Base-by-base conservation (phyloP, 1,140 invertebrate species). In the Rhizoglyphus robini region DNA sequence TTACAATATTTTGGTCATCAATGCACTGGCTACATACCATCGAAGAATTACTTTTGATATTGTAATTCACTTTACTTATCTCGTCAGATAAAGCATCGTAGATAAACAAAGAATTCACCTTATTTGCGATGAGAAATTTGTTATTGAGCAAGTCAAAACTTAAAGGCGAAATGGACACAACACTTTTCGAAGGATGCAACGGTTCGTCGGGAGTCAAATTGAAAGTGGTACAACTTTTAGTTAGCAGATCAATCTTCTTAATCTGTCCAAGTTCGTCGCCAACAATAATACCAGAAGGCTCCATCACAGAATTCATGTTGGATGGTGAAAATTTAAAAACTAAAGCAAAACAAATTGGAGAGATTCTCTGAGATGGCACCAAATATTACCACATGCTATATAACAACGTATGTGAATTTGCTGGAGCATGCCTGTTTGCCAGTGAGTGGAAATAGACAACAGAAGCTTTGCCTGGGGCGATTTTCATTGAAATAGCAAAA, bases 191-290 rank as follows among this genome's bases (percentile, higher is more conserved):
- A 18, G 49, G 61, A 36, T 69, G 38, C 4, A 48, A 25, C n/a
- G 47, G 11, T 32, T 60, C 67, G 46, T 61, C 38, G 2, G 27
- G 30, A 8, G 49, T 41, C 4, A 32, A 23, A 34, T 68, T 61
- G 23, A 65, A 29, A 15, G 15, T 38, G 15, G n/a, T 36, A 5
- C 3, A 2, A 20, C 41, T 27, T 15, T 57, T 65, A 18, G 31
- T 61, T 5, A 8, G 18, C 25, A 59, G 23, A 20, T 68, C 51
- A 18, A 68, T 59, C 25, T 34, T 27, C 36, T 68, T 68, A 8
- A 68, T 30, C n/a, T 68, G 63, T 0, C 68, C 68, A 30, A 68
- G 47, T 64, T 68, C 68, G 57, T 68, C 68, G 25, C 68, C 68
- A 20, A 68, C 51, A 36, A 68, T 18, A 29, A 68, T 49, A 11